Conservation (phyloP, 2,797 vertebrate species). For the Anguilla obscura region DNA sequence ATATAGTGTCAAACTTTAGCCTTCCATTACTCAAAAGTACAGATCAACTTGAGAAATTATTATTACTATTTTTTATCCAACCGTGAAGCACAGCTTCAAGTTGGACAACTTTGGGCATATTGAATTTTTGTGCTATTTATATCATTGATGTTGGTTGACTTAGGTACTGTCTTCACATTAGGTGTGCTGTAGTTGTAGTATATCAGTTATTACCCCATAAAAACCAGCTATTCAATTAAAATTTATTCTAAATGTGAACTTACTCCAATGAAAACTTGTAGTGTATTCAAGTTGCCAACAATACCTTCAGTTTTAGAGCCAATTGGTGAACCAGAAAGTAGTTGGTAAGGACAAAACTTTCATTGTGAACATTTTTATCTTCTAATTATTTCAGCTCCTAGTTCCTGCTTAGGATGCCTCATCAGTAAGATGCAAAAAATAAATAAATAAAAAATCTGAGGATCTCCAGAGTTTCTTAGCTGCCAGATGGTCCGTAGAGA, state of each 20-base stretch:
- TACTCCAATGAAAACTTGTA: neutral
- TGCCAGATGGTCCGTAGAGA: neutral
- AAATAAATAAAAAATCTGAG: neutral
- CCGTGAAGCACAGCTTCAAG: neutral
- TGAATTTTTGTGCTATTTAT: neutral
- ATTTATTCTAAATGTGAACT: neutral
- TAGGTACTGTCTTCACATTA: neutral
- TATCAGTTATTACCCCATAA: neutral
- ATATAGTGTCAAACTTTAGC: too few species aligned
- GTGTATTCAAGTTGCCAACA: neutral
- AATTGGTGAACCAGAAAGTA: neutral
- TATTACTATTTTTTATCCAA: neutral
- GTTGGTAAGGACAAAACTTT: neutral
- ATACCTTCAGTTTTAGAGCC: constrained; percentile 1
- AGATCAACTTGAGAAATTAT: neutral
- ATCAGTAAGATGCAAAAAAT: neutral
- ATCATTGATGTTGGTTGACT: neutral
- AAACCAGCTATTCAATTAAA: neutral
- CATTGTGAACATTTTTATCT: neutral
- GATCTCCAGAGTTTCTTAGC: neutral
- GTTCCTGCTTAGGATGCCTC: neutral
- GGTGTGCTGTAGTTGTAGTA: neutral
- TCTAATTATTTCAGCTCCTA: neutral
- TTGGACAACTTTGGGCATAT: neutral
- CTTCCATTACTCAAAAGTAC: too few species aligned